Percentiles rank a stretch among this genome's conserved stretches.
These are phyloP conservation scores for Cephus sareptanus DNA, from an alignment of 2,888 invertebrate species.

Conservation along the genomic window DNA sequence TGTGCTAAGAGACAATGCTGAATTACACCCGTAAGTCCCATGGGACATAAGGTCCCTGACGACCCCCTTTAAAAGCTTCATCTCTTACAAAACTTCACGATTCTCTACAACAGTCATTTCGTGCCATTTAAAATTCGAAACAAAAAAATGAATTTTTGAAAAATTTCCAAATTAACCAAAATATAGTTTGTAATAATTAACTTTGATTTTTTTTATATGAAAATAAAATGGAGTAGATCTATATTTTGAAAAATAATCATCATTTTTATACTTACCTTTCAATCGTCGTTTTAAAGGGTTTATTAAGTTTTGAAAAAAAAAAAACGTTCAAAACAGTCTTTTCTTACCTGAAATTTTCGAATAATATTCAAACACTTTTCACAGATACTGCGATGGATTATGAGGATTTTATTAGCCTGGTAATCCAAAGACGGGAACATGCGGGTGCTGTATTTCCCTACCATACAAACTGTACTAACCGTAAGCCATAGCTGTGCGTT, in stretches of 20 bases:
- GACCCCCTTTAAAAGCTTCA: not conserved
- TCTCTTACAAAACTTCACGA: not conserved
- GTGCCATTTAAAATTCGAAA: not conserved
- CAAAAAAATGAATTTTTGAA: not conserved
- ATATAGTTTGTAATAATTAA: not conserved
- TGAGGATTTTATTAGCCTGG: slow-evolving; percentile 43
- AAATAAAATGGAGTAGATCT: not conserved
- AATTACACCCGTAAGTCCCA: not conserved
- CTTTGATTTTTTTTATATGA: not conserved
- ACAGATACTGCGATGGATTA: slow-evolving; percentile 25
- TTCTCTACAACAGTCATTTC: not conserved
- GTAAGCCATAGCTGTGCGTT: not conserved
- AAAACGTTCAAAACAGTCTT: not conserved
- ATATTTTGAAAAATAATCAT: not conserved
- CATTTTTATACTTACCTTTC: not conserved
- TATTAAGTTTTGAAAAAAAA: not conserved
- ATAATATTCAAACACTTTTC: not conserved
- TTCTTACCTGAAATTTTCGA: not conserved
- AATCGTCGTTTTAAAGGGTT: not conserved
- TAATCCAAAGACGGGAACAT: slow-evolving; percentile 35
- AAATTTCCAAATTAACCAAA: not conserved
- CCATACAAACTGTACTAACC: not conserved
- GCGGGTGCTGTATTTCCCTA: slow-evolving; percentile 36
- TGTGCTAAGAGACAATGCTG: not conserved
- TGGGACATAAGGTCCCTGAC: not conserved